A percentile compares a stretch with the other conserved stretches of the same genome.
phyloP scores from a whole-genome alignment of 2,888 invertebrate genomes.

The Drosophila kuntzei region DNA sequence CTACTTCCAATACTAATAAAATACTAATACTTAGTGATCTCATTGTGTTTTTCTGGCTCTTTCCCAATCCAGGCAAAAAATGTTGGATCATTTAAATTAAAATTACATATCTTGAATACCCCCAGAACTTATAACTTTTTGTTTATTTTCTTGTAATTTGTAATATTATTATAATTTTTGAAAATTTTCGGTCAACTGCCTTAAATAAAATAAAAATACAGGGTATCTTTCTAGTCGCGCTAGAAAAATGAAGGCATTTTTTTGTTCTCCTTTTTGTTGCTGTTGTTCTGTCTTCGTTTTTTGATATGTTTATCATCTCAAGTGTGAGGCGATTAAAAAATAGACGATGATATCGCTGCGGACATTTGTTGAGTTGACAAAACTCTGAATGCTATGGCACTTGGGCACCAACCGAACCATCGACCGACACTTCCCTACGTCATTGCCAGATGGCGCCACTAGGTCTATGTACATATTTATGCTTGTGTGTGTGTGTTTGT shows the following conservation, averaged over 20 bases:
- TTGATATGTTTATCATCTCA: constrained; percentile 45
- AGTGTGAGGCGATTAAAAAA: constrained; percentile 26
- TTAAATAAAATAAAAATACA: no score
- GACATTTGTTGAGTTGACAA: constrained; percentile 34
- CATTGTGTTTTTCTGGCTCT: no score
- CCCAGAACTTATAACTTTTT: no score
- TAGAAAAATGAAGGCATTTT: constrained; percentile 9
- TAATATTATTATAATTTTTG: no score
- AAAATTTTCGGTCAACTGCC: no score
- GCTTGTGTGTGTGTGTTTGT: constrained; percentile 9
- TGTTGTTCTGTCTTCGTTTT: constrained; percentile 4
- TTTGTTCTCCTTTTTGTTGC: neutral
- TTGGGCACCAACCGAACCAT: constrained; percentile 16
- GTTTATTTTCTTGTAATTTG: no score
- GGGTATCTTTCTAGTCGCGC: neutral
- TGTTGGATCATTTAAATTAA: no score
- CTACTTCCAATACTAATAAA: no score
- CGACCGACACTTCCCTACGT: constrained; percentile 12
- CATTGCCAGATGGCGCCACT: constrained; percentile 56
- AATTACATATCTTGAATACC: no score
- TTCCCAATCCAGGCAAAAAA: no score
- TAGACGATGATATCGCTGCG: constrained; percentile 31
- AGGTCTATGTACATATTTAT: neutral
- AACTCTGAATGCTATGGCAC: constrained; percentile 46
- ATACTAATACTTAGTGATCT: no score